These are phyloP conservation scores for Coregonus suidteri DNA, from an alignment of 2,797 vertebrate genomes.

Conservation along the genomic window DNA sequence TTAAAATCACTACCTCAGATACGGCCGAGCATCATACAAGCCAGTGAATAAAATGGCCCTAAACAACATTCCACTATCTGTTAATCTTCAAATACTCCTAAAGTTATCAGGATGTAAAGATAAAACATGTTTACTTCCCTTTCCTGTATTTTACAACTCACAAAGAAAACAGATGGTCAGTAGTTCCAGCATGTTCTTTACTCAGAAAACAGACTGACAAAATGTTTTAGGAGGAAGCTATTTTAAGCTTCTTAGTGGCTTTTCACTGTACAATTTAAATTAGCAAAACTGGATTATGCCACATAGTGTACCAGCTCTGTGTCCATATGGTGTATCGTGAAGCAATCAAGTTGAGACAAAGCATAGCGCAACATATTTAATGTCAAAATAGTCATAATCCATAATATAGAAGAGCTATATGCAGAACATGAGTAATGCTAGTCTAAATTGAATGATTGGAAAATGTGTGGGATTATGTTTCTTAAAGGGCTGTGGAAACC, in stretches of 20 bases:
- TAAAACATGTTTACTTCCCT: constrained; percentile 33
- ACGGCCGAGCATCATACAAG: constrained; percentile 15
- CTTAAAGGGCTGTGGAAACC: not conserved
- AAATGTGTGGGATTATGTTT: not conserved
- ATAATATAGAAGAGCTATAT: constrained; percentile 29
- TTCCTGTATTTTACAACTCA: not conserved
- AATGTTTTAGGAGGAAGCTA: constrained; percentile 36
- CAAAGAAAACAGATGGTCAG: too few relatives aligned
- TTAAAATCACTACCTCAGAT: too few relatives aligned
- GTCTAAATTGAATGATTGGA: not conserved
- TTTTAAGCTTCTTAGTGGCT: constrained; percentile 57
- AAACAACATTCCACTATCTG: constrained; percentile 32
- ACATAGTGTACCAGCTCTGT: not conserved
- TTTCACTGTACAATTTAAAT: constrained; percentile 43
- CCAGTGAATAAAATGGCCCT: constrained; percentile 12
- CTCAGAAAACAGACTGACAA: constrained; percentile 33
- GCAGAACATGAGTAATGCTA: not conserved
- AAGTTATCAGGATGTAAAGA: constrained; percentile 24
- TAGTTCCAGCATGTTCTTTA: constrained; percentile 24
- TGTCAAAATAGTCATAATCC: constrained; percentile 53
- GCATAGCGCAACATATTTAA: constrained; percentile 48
- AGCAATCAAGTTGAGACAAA: constrained; percentile 30
- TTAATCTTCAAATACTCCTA: constrained; percentile 10
- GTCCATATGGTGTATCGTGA: constrained; percentile 39
- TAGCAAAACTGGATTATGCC: constrained; percentile 54